A percentile compares a stretch with the other conserved stretches of the same genome.
phyloP scores from a whole-genome alignment of 35 echinoderm and acorn worm species.

The Heliocidaris erythrogramma region DNA sequence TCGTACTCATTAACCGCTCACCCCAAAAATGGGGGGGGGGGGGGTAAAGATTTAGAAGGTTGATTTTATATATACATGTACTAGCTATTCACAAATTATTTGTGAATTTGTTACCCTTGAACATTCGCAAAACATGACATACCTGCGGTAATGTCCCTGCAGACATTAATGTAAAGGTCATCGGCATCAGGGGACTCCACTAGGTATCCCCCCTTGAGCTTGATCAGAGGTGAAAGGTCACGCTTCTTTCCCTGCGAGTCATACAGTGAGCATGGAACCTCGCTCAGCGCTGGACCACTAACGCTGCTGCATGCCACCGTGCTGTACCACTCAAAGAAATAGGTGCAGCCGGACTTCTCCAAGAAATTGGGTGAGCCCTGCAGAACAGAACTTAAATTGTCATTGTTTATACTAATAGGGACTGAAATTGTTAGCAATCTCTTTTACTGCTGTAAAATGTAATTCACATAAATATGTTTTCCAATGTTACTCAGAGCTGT shows the following conservation, averaged over 20 bases:
- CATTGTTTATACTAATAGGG: not conserved
- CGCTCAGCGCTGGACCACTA: slow-evolving; percentile 43
- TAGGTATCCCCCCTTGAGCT: slow-evolving; percentile 76
- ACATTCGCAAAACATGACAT: not conserved
- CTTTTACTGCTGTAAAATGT: no score
- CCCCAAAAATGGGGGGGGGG: no score
- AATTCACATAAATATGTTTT: no score
- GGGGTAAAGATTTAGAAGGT: no score
- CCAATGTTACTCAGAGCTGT: no score
- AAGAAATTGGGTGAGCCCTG: slow-evolving; percentile 89
- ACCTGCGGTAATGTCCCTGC: slow-evolving; percentile 87
- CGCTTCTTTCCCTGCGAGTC: slow-evolving; percentile 74
- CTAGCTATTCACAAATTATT: no score
- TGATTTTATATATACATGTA: no score
- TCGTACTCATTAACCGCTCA: no score
- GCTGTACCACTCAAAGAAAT: slow-evolving; percentile 93
- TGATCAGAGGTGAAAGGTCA: slow-evolving; percentile 87
- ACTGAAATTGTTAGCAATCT: not conserved
- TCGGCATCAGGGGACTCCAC: slow-evolving; percentile 66
- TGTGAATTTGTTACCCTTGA: not conserved
- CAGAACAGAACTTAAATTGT: not conserved
- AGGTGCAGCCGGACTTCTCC: slow-evolving; percentile 63
- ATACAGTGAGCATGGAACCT: slow-evolving; percentile 82
- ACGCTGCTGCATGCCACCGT: slow-evolving; percentile 71
- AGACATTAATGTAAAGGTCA: slow-evolving; percentile 98